Evolutionary conservation across 2,888 invertebrate genomes (phyloP), one percentile per base, ranked within the genome.

Genomic region (Didymodactylos carnosus): DNA sequence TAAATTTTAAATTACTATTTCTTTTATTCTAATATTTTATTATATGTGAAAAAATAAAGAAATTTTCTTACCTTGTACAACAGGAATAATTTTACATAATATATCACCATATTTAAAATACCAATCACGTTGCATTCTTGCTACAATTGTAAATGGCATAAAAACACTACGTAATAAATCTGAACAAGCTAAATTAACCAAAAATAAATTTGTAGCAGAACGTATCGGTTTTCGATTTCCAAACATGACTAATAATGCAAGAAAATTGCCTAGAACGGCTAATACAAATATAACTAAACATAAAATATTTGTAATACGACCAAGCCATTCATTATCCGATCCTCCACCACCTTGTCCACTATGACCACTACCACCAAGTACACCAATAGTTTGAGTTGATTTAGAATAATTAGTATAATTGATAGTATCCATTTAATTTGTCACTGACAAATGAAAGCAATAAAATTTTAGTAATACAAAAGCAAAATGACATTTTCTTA

Each of bases 131-230:
- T 35, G 29, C 62, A 62, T 62, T 62, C 62, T 16, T 35, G 62
- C 62, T 19, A 62, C n/a, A 14, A 62, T 62, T 14, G 62, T 62
- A n/a, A 62, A 62, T n/a, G 62, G 62, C 62, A 62, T 62, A 35
- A 35, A 62, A 62, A 29, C 29, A 35, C 35, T 35, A 10, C 62
- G 62, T 35, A 62, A 62, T 62, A 62, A 35, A 35, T 62, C 62
- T 62, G 62, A 29, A n/a, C 62, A 62, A n/a, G 62, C 62, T 62
- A 62, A 62, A 62, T 62, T 62, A 62, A 35, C 62, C n/a, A 62
- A 35, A 35, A 35, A 62, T 62, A 11, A 35, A 13, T 35, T 62
- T 11, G 29, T 62, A 19, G 62, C 35, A 11, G 35, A 62, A 19
- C 62, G 62, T 35, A 62, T 62, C n/a, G 62, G 35, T 3, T 35